phyloP scores from a whole-genome alignment of 2,113 vertebrate species.

The Brachyhypopomus occidentalis region DNA sequence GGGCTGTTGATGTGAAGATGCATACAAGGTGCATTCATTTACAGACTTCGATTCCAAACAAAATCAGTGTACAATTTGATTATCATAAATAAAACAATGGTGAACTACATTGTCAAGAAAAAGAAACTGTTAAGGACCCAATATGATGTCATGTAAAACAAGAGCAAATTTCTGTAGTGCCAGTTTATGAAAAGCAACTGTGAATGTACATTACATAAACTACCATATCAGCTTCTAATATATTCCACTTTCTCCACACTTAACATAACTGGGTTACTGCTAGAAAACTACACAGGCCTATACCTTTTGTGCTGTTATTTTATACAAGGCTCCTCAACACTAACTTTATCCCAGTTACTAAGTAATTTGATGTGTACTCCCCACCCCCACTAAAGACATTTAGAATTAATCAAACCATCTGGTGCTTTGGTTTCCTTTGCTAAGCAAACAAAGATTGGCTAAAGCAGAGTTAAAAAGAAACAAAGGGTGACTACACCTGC shows the following conservation, averaged over 20 bases:
- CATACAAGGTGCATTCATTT: not conserved
- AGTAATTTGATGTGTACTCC: not conserved
- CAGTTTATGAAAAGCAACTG: not conserved
- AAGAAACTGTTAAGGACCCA: not conserved
- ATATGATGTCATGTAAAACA: not conserved
- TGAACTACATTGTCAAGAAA: not conserved
- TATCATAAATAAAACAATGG: not conserved
- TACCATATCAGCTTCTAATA: not conserved
- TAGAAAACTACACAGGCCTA: too few relatives aligned
- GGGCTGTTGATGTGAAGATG: not conserved
- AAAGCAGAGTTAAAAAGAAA: too few relatives aligned
- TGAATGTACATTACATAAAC: not conserved
- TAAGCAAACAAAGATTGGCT: not conserved
- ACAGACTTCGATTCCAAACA: not conserved
- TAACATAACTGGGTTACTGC: not conserved
- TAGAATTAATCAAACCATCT: not conserved
- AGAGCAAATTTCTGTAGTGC: not conserved
- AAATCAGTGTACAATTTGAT: not conserved
- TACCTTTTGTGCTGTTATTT: not conserved
- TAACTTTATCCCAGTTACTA: not conserved
- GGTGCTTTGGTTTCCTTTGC: not conserved
- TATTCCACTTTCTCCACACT: constrained; percentile 33
- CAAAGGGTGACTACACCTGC: too few relatives aligned
- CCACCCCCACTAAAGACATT: not conserved
- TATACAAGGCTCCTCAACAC: not conserved